A percentile compares a stretch with the other conserved stretches of the same genome.
These are phyloP conservation scores for Torymus auratus DNA, from an alignment of 2,888 invertebrate genomes.

Conservation along the genomic window DNA sequence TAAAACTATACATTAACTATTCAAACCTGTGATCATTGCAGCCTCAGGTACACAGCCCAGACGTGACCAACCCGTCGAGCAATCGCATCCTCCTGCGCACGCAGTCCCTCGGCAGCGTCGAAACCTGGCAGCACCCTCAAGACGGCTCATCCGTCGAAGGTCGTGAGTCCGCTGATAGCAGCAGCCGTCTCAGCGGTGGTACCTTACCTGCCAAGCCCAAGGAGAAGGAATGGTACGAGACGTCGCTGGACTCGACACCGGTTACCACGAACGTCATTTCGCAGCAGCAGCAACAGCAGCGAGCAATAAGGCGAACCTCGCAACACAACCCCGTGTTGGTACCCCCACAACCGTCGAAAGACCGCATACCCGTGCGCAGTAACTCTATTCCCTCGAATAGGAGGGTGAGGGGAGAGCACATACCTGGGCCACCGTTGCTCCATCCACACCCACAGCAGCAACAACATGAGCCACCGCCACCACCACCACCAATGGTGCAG, in stretches of 20 bases:
- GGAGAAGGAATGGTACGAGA: slow-evolving; percentile 85
- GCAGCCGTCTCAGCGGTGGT: slow-evolving; percentile 55
- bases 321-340: slow-evolving; percentile 48
- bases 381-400: slow-evolving; percentile 57
- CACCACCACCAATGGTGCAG: not conserved
- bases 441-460: slow-evolving; percentile 27
- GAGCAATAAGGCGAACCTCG: slow-evolving; percentile 44
- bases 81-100: slow-evolving; percentile 77
- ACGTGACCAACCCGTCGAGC: slow-evolving; percentile 6
- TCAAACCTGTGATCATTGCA: slow-evolving; percentile 1
- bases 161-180: slow-evolving; percentile 65
- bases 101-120: slow-evolving; percentile 81
- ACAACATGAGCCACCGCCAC: not conserved
- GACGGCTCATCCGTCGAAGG: slow-evolving; percentile 49
- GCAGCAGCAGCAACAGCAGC: slow-evolving; percentile 14
- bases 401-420: slow-evolving; percentile 57
- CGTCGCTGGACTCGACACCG: slow-evolving; percentile 79
- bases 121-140: slow-evolving; percentile 69
- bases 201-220: slow-evolving; percentile 62
- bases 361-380: slow-evolving; percentile 57
- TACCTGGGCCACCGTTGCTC: slow-evolving; percentile 60
- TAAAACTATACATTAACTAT: too few species aligned
- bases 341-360: slow-evolving; percentile 29
- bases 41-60: slow-evolving; percentile 49
- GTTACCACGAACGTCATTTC: slow-evolving; percentile 40